Evolutionary conservation across 2,888 invertebrate species (phyloP).

Genomic region (Pheosia tremula): DNA sequence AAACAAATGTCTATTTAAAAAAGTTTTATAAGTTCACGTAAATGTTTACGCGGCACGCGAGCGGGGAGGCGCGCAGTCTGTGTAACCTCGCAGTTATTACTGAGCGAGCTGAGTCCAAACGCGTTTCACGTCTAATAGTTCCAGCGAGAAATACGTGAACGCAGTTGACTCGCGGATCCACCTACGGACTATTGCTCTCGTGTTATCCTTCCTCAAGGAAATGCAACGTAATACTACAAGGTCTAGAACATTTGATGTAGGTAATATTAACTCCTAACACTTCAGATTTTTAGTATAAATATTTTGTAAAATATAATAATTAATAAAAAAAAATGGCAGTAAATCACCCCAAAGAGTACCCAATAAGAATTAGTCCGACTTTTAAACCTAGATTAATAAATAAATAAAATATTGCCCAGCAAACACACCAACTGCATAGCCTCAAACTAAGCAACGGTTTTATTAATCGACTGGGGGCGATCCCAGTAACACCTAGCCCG

Average conservation of each 20-base stretch:
- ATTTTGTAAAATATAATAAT: too few relatives aligned
- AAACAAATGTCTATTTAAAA: constrained; percentile 32
- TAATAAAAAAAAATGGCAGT: too few relatives aligned
- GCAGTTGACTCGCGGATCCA: constrained; percentile 26
- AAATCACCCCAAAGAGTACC: too few relatives aligned
- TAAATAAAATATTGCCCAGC: too few relatives aligned
- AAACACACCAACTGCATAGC: too few relatives aligned
- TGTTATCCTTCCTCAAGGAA: constrained; percentile 50
- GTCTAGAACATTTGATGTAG: constrained; percentile 20
- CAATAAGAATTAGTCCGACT: too few relatives aligned
- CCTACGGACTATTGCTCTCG: constrained; percentile 29
- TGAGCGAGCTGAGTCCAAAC: constrained; percentile 43
- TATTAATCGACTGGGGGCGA: too few relatives aligned
- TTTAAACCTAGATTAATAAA: too few relatives aligned
- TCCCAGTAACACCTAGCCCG: too few relatives aligned
- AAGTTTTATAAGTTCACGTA: constrained; percentile 71
- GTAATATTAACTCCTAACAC: background rate
- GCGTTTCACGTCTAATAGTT: constrained; percentile 9
- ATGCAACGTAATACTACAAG: constrained; percentile 41
- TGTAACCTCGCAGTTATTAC: constrained; percentile 68
- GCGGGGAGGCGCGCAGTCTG: constrained; percentile 68
- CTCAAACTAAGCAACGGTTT: too few relatives aligned
- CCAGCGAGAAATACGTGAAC: constrained; percentile 20
- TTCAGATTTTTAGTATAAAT: too few relatives aligned
- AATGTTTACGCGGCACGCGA: constrained; percentile 67